Evolutionary conservation across 2,113 vertebrate genomes (phyloP), one percentile per base, ranked within the genome.

Genomic region (Brachyistius frenatus): DNA sequence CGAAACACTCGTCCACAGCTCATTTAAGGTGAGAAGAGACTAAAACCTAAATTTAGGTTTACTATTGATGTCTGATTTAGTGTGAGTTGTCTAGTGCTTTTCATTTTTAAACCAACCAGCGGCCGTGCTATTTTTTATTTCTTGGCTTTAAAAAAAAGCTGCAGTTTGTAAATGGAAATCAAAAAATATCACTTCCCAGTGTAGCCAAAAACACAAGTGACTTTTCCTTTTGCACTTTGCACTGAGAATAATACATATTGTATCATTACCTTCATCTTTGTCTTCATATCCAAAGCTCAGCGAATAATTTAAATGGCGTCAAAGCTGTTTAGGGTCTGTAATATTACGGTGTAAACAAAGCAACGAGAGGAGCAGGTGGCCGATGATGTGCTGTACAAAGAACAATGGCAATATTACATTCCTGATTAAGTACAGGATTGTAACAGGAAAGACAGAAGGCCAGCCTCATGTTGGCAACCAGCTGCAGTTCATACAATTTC

Each of bases 1-100:
- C 81, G 98, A 99, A 92, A 99, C 98, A 2, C 93, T 99, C 76
- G 98, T 99, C 79, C 98, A 99, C 95, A 99, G 98, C 93, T 99
- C 98, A 39, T 99, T 99, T 94, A 99, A 99, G 97, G 98, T 99
- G 95, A 91, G 78, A 33, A 49, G 13, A 75, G 60, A 30, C 37
- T 8, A 35, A 69, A 49, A 1, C 36, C n/a, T 16, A 53, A n/a
- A n/a, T 1, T 39, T 2, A 56, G 37, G 31, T 63, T 55, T 47
- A 23, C 16, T 66, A 10, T 60, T 62, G 14, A 23, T 56, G 13
- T 23, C 44, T 49, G 60, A 23, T 23, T 49, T 7, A 14, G 11
- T 41, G 9, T 56, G 32, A 75, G 33, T 39, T 9, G 13, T 3
- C 15, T 5, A 33, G 8, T 11, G 8, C 55, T 15, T 57, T 49